Evolutionary conservation across 2,113 vertebrate genomes (phyloP), one percentile per base, ranked within the genome.

Genomic region (Seriola dumerili): DNA sequence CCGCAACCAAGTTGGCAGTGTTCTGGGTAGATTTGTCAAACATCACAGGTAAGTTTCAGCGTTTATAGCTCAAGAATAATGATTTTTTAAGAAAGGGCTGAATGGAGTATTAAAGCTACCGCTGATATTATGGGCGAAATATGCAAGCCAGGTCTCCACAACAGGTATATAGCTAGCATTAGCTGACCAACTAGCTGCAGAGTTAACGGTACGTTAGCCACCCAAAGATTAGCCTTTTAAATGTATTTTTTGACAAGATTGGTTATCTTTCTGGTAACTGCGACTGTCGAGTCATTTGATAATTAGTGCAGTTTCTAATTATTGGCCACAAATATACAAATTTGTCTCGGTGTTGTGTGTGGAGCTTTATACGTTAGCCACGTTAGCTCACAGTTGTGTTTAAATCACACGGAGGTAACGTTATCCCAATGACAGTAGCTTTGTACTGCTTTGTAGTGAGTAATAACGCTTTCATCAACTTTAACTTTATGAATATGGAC

Each of bases 1-100:
- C 90, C 23, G 77, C 82, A 80, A 85, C 62, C 50, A 71, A 85
- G 88, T 89, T 91, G 92, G 92, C 82, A 87, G 76, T 40, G 75
- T 25, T 83, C 59, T 72, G 76, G 19, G 11, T 17, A 23, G 54
- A 71, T 69, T 82, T 78, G 81, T 73, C 76, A 54, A 78, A 83
- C 84, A 32, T 29, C 76, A 68, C 76, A 80, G 92, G 93, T 94
- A 87, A 34, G 75, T 17, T 1, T 62, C 6, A 2, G 2, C 14
- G 3, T 6, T 48, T 8, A 57, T 17, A 23, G 32, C 3, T 32
- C 40, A 0, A 59, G 1, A 40, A 59, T 46, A n/a, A 25, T 14
- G 1, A 9, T 16, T 25, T 1, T 14, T 2, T 42, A 4, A 8
- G 17, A 14, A 36, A 14, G 8, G 4, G 3, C 11, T 8, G 5